Base-by-base conservation (phyloP, 2,888 invertebrate species). In the Argyresthia goedartella region DNA sequence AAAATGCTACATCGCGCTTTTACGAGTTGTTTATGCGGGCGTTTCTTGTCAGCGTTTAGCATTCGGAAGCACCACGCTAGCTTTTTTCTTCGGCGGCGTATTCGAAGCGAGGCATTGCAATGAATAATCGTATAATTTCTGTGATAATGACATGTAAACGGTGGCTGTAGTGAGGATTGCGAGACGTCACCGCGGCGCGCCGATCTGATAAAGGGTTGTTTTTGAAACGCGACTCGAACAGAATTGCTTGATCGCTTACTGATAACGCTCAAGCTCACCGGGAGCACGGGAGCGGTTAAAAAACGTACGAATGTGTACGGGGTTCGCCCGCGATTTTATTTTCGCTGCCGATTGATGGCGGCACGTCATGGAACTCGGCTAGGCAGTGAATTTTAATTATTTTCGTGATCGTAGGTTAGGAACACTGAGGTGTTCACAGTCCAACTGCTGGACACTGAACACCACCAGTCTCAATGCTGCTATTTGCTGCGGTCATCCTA, bases 131-230 rank as follows among this genome's bases (percentile, higher is more conserved):
- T 61, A 77, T 76, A 73, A 72, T 76, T 73, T 71, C 71, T 71
- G 75, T 73, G 67, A 68, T 76, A 76, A 80, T 75, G 74, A 74
- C 65, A 70, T 71, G 65, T 71, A 61, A 68, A 65, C 53, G 53
- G 52, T 52, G 36, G 13, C 39, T 44, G 35, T 49, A 11, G 52
- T 15, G 49, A 57, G 44, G 51, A 58, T 60, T 57, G 65, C 60
- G 81, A 69, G 84, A 81, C 71, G 69, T 78, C 76, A 66, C 84
- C 61, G 60, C 58, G 25, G 25, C 63, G 62, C 59, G 76, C 63
- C 84, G 62, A 84, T 85, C 85, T 66, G 85, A 85, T 86, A 86
- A 85, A 81, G 82, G 81, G 81, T 82, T 79, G 71, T 15, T 35
- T 36, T 15, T 11, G 36, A n/a, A 35, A 14, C 75, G 73, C 76